These are phyloP conservation scores for Toxonevra muliebris DNA, from an alignment of 2,888 invertebrate genomes.

Conservation along the genomic window DNA sequence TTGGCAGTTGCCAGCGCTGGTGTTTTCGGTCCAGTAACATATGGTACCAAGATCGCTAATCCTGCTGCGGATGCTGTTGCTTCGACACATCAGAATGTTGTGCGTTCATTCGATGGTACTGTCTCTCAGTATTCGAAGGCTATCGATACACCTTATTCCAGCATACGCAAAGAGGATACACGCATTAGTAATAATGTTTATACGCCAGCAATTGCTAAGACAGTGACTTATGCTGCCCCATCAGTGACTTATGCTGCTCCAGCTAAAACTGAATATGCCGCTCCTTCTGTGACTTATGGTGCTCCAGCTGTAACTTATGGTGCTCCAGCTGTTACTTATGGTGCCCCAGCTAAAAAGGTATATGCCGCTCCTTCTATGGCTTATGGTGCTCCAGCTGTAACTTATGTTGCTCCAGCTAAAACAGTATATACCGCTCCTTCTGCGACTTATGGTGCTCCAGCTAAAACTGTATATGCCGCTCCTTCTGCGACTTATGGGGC, in stretches of 20 bases:
- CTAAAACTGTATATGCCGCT: constrained; percentile 36
- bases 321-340: constrained; percentile 50
- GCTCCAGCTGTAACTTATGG: constrained; percentile 47
- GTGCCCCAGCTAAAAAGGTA: constrained; percentile 49
- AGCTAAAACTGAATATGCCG: constrained; percentile 63
- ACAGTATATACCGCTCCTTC: constrained; percentile 50
- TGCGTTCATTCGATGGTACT: constrained; percentile 69
- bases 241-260: constrained; percentile 26
- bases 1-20: constrained; percentile 74
- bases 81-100: constrained; percentile 68
- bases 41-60: constrained; percentile 53
- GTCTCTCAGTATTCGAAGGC: constrained; percentile 70
- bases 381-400: constrained; percentile 1
- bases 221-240: constrained; percentile 50
- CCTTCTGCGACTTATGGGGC: constrained; percentile 46
- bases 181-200: constrained; percentile 70
- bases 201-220: constrained; percentile 41
- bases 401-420: too few relatives aligned
- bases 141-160: constrained; percentile 71
- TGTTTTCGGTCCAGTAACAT: constrained; percentile 58
- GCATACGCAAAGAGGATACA: constrained; percentile 69
- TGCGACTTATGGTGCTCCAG: neutral
- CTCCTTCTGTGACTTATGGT: constrained; percentile 42
- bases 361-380: constrained; percentile 25
- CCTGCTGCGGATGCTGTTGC: constrained; percentile 62